These are phyloP conservation scores for Trichomalopsis sarcophagae DNA, from an alignment of 1,140 invertebrate species.

Conservation along the genomic window DNA sequence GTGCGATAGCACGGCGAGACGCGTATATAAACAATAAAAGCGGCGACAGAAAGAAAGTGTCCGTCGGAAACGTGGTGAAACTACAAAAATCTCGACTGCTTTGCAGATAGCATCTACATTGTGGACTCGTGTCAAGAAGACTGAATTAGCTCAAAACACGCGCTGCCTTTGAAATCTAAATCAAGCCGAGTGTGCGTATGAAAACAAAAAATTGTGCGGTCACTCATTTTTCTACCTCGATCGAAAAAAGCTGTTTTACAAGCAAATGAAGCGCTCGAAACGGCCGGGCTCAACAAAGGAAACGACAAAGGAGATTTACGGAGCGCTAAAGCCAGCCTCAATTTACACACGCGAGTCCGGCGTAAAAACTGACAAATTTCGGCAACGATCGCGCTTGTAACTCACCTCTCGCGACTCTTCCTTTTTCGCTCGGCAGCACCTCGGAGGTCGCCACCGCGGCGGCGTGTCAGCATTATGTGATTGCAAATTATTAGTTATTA, in stretches of 20 bases:
- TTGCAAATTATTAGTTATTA: slow-evolving; percentile 40
- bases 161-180: slow-evolving; percentile 24
- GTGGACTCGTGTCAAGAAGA: slow-evolving; percentile 46
- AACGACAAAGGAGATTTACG: slow-evolving; percentile 13
- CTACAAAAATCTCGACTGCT: slow-evolving; percentile 58
- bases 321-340: not conserved
- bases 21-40: slow-evolving; percentile 27
- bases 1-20: not conserved
- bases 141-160: slow-evolving; percentile 30
- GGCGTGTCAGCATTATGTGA: not conserved
- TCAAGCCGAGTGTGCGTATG: not conserved
- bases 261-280: slow-evolving; percentile 3
- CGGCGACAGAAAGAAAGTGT: slow-evolving; percentile 42
- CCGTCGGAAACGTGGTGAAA: slow-evolving; percentile 57
- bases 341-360: not conserved
- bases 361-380: slow-evolving; percentile 40
- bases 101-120: slow-evolving; percentile 55
- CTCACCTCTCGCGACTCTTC: not conserved
- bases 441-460: not conserved
- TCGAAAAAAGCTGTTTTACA: slow-evolving; percentile 1
- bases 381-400: not conserved
- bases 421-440: not conserved
- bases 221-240: no score
- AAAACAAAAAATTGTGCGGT: no score
- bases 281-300: not conserved